phyloP scores from a whole-genome alignment of 2,888 invertebrate genomes.

The Eubasilissa splendida region DNA sequence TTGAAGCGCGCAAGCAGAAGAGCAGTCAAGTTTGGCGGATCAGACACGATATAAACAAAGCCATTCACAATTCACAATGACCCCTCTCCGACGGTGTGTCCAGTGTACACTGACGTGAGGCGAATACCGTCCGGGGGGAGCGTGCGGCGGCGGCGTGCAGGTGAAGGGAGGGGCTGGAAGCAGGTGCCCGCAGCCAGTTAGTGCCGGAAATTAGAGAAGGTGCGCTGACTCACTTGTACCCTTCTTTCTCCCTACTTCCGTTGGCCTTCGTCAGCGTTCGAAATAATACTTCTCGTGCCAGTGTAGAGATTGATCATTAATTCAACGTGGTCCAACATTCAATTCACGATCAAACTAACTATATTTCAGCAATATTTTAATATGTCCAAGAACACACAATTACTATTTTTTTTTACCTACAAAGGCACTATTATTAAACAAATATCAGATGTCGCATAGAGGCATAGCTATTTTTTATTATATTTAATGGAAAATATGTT shows the following conservation, averaged over 20 bases:
- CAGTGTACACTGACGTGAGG: constrained; percentile 31
- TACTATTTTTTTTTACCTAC: no score
- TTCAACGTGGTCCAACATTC: neutral
- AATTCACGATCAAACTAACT: neutral
- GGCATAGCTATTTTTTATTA: no score
- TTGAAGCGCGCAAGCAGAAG: constrained; percentile 45
- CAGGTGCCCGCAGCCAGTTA: constrained; percentile 62
- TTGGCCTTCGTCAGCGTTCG: constrained; percentile 48
- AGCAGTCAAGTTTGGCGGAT: constrained; percentile 28
- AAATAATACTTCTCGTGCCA: neutral
- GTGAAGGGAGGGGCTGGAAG: constrained; percentile 61
- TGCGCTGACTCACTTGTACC: constrained; percentile 44
- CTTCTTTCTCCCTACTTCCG: constrained; percentile 53
- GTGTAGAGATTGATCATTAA: neutral
- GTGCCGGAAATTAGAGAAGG: constrained; percentile 47
- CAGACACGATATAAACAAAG: constrained; percentile 37
- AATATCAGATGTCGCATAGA: no score
- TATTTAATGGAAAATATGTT: no score
- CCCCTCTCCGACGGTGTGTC: constrained; percentile 39
- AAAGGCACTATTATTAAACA: no score
- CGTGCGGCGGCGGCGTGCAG: constrained; percentile 56
- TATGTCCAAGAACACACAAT: no score
- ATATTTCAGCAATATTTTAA: neutral
- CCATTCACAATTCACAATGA: constrained; percentile 28
- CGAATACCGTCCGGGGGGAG: constrained; percentile 60